These are phyloP conservation scores for Microcebus ravelobensis DNA, from an alignment of 2,113 vertebrate species.

Conservation along the genomic window DNA sequence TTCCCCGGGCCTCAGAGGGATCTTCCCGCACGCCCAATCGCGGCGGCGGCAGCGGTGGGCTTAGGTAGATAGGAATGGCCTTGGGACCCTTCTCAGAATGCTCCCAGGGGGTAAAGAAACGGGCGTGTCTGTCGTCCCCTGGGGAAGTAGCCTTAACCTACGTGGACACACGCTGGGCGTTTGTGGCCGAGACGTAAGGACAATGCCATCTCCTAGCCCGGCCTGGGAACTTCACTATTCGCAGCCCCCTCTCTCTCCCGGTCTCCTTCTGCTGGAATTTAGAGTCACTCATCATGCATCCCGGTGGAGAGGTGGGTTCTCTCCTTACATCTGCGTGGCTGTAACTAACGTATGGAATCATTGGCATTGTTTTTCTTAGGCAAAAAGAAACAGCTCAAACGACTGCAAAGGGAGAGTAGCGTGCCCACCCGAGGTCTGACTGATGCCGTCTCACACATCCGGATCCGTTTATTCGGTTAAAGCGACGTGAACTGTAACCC, in stretches of 20 bases:
- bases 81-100: background rate
- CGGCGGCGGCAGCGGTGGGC: background rate
- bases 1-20: background rate
- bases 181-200: background rate
- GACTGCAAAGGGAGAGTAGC: background rate
- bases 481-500: conserved; percentile 63
- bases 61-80: background rate
- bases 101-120: background rate
- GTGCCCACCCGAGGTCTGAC: conserved; percentile 22
- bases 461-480: conserved; percentile 75
- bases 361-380: conserved; percentile 32
- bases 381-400: background rate
- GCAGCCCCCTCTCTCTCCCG: background rate
- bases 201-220: background rate
- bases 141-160: background rate
- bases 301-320: background rate
- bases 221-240: background rate
- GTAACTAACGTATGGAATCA: conserved; percentile 48
- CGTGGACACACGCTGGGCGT: background rate
- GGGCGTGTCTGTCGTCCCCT: background rate
- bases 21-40: accelerated
- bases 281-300: background rate
- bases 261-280: background rate
- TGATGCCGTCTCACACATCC: conserved; percentile 33
- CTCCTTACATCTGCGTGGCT: conserved; percentile 10